Base-by-base conservation (phyloP, 2,113 vertebrate genomes). In the Tamias sibiricus region DNA sequence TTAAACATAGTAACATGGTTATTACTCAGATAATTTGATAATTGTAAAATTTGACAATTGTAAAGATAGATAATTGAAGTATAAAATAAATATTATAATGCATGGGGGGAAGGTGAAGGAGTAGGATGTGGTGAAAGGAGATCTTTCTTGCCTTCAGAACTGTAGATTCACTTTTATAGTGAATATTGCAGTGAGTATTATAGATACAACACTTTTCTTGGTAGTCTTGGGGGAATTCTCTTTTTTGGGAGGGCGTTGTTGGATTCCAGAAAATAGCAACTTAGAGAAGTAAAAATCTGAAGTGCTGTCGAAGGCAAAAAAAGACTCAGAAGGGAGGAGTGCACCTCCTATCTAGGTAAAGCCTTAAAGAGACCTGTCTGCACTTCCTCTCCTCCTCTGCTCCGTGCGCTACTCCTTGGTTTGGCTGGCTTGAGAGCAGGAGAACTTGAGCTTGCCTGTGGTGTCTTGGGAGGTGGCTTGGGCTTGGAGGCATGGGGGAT, bases 191-290 rank as follows among this genome's bases (percentile, higher is more conserved):
- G 32, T 49, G 19, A 93, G 35, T 49, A 37, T 44, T 79, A 35
- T 22, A 91, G 74, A 94, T 93, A 79, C 6, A 26, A 5, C 28
- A 54, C 28, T 49, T 71, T 79, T 59, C n/a, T 94, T 71, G 44
- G 7, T 71, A n/a, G 13, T 88, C n/a, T 84, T 64, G 64, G 40
- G 54, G 24, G 57, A 49, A 20, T 86, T 68, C 19, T 91, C 42
- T 74, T 82, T 68, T 92, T 93, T 87, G 59, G 47, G 47, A 12
- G 12, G 47, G 6, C 8, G 30, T 89, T 35, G n/a, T 20, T 83
- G 26, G 66, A 95, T 81, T 95, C 92, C 49, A 76, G 57, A 80
- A 90, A 79, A 83, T 3, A 84, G 14, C 62, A n/a, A 1, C 66
- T 74, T 72, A 71, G 76, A 79, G 85, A 82, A 84, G 68, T 6